Percentiles rank a stretch among this genome's conserved stretches.
Conservation (phyloP, 2,113 vertebrate genomes). For the Nesogale talazaci region DNA sequence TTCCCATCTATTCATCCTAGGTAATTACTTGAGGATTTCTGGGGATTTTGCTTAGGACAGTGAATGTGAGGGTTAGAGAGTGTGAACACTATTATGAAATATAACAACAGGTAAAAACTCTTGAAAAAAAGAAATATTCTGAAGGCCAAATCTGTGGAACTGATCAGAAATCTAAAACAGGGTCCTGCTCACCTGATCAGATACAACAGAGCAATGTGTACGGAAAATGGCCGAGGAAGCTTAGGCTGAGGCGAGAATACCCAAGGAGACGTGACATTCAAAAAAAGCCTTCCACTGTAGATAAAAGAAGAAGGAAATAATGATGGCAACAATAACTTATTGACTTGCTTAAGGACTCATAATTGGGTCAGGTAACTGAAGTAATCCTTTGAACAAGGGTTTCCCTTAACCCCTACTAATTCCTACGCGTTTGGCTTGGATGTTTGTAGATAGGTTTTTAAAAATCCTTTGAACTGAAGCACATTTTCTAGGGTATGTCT, state of each 20-base stretch:
- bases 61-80: neutral
- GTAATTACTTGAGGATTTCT: neutral
- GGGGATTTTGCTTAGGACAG: neutral
- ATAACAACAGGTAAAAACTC: neutral
- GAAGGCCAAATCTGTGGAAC: neutral
- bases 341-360: neutral
- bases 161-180: no score
- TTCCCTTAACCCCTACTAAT: neutral
- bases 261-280: neutral
- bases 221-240: neutral
- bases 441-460: neutral
- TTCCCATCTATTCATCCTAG: neutral
- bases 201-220: neutral
- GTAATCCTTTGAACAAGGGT: neutral
- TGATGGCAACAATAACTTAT: neutral
- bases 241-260: neutral
- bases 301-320: neutral
- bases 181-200: neutral
- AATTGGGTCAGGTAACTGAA: neutral
- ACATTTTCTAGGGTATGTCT: conserved; percentile 21
- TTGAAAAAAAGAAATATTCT: neutral
- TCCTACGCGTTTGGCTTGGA: neutral
- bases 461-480: conserved; percentile 19
- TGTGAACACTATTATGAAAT: neutral
- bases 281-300: neutral